Percentiles rank a stretch among this genome's conserved stretches.
phyloP scores from a whole-genome alignment of 2,113 vertebrate genomes.

The Pseudorasbora parva region DNA sequence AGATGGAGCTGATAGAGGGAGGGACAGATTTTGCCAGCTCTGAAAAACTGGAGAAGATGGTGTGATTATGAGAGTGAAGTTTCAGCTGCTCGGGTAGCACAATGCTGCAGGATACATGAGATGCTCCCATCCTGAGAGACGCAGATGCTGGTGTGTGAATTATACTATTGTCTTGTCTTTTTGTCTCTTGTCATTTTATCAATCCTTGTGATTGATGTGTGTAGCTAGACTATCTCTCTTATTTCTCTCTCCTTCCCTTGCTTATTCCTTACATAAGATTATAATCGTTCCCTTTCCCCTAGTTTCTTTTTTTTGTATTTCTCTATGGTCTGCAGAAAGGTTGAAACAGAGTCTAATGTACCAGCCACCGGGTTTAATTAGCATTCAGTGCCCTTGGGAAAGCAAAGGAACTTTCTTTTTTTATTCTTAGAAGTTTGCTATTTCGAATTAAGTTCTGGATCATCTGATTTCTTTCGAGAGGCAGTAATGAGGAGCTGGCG shows the following conservation, averaged over 20 bases:
- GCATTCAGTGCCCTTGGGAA: constrained; percentile 33
- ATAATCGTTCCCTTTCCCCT: constrained; percentile 17
- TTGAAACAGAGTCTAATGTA: constrained; percentile 41
- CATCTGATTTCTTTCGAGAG: constrained; percentile 33
- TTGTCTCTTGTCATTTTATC: constrained; percentile 43
- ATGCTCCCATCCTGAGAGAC: constrained; percentile 10
- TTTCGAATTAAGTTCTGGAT: constrained; percentile 34
- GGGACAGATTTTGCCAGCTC: constrained; percentile 1
- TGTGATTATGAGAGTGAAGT: constrained; percentile 28
- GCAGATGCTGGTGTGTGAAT: constrained; percentile 60
- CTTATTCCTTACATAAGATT: constrained; percentile 26
- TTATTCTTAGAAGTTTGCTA: constrained; percentile 31
- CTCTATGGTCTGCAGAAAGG: constrained; percentile 25
- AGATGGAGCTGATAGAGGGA: constrained; percentile 34
- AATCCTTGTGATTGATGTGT: constrained; percentile 7
- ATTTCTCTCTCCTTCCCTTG: neutral
- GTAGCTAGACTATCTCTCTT: constrained; percentile 6
- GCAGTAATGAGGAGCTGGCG: constrained; percentile 17
- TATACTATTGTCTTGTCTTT: constrained; percentile 60
- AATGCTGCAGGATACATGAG: neutral
- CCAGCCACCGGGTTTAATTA: constrained; percentile 39
- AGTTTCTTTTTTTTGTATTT: constrained; percentile 28
- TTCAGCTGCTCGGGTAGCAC: constrained; percentile 24
- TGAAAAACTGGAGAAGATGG: neutral
- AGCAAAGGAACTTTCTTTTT: constrained; percentile 25